Evolutionary conservation across 2,888 invertebrate genomes (phyloP).

Genomic region (Sinhomidia bicolor): DNA sequence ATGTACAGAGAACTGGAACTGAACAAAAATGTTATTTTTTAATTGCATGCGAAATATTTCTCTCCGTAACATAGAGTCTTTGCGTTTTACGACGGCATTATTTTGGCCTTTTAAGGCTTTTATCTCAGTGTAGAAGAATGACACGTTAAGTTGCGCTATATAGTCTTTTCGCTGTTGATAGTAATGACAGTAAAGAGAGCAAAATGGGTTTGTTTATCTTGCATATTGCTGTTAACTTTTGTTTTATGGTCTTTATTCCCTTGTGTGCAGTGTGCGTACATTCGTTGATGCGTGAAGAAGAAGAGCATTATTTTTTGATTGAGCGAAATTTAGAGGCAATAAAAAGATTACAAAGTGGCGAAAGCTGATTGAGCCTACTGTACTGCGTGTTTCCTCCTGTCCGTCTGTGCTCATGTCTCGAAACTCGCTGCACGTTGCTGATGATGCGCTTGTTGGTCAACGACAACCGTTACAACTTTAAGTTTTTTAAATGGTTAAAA

Average conservation of each 20-base stretch:
- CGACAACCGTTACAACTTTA: too few relatives aligned
- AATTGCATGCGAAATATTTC: neutral
- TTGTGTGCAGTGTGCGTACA: neutral
- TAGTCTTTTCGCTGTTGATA: neutral
- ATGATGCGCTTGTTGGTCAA: too few relatives aligned
- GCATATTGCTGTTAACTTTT: neutral
- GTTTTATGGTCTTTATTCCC: neutral
- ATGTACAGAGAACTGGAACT: too few relatives aligned
- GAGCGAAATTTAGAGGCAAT: neutral
- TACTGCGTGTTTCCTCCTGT: neutral
- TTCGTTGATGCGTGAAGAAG: neutral
- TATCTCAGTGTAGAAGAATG: too few relatives aligned
- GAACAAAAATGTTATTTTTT: too few relatives aligned
- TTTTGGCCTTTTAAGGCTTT: too few relatives aligned
- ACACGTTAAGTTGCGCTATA: too few relatives aligned
- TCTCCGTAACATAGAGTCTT: conserved; percentile 20
- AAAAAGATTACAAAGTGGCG: conserved; percentile 21
- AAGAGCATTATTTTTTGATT: neutral
- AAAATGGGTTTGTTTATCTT: too few relatives aligned
- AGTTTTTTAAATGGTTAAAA: too few relatives aligned
- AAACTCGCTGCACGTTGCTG: too few relatives aligned
- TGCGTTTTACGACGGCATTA: neutral
- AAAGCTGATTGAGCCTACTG: too few relatives aligned
- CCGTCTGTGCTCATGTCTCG: too few relatives aligned
- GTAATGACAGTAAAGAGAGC: neutral